These are phyloP conservation scores for Paratrypauchen microcephalus DNA, from an alignment of 2,797 vertebrate species.

Conservation along the genomic window DNA sequence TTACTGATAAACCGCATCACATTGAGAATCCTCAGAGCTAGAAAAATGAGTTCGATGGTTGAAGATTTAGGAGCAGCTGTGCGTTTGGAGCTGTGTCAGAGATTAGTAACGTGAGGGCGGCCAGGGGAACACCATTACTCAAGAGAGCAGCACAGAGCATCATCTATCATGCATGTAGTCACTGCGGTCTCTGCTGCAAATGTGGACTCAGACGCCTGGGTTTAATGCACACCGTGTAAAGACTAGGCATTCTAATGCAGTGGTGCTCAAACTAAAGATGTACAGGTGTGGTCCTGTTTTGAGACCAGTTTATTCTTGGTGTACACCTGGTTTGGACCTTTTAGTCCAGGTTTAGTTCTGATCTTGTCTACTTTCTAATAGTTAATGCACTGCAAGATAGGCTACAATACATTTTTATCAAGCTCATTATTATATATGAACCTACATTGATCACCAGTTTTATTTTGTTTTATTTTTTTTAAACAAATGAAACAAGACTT, in stretches of 20 bases:
- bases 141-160: constrained; percentile 38
- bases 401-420: no score
- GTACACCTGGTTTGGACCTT: no score
- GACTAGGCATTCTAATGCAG: not conserved
- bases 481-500: no score
- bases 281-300: not conserved
- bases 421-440: no score
- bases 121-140: constrained; percentile 32
- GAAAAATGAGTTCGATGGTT: constrained; percentile 3
- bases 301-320: not conserved
- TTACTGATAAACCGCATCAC: constrained; percentile 19
- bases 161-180: constrained; percentile 20
- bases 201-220: not conserved
- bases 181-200: constrained; percentile 5
- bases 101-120: constrained; percentile 30
- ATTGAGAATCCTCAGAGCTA: constrained; percentile 20
- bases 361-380: no score
- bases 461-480: no score
- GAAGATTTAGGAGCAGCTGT: constrained; percentile 36
- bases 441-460: no score
- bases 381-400: no score
- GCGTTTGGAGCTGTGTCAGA: constrained; percentile 29
- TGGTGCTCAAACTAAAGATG: not conserved
- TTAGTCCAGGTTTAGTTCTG: no score
- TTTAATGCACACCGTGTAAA: not conserved